Evolutionary conservation across 1,140 invertebrate genomes (phyloP).

Genomic region (Pissodes strobi): DNA sequence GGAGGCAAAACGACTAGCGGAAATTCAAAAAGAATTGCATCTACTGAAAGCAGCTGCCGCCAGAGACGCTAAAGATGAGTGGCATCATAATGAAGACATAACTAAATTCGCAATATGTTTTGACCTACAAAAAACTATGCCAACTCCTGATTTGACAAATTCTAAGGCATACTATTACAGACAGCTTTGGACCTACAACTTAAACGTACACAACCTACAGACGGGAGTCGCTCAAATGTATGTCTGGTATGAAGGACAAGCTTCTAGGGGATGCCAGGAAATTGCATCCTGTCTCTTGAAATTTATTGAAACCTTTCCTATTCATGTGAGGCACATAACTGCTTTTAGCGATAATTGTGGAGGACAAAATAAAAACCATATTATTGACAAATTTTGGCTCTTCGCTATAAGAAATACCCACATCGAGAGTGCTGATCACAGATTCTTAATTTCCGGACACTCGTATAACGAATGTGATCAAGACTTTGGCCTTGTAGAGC

Average conservation of each 20-base stretch:
- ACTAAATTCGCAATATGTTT: not conserved
- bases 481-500: constrained; percentile 5
- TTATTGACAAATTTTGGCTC: constrained; percentile 13
- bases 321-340: constrained; percentile 1
- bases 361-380: constrained; percentile 7
- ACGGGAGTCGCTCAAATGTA: not conserved
- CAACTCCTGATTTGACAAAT: not conserved
- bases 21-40: constrained; percentile 4
- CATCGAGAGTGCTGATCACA: constrained; percentile 6
- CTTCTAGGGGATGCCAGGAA: not conserved
- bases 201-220: too few species aligned
- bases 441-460: constrained; percentile 1
- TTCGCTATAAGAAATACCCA: constrained; percentile 6
- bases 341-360: constrained; percentile 13
- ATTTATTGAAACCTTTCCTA: not conserved
- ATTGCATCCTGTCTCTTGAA: constrained; percentile 3
- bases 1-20: not conserved
- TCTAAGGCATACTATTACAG: not conserved
- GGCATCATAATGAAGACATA: not conserved
- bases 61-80: not conserved
- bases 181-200: too few species aligned
- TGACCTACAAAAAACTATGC: constrained; percentile 6
- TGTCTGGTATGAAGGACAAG: not conserved
- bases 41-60: not conserved
- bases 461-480: constrained; percentile 7